These are phyloP conservation scores for Laticauda colubrina DNA, from an alignment of 2,113 vertebrate genomes.

Conservation along the genomic window DNA sequence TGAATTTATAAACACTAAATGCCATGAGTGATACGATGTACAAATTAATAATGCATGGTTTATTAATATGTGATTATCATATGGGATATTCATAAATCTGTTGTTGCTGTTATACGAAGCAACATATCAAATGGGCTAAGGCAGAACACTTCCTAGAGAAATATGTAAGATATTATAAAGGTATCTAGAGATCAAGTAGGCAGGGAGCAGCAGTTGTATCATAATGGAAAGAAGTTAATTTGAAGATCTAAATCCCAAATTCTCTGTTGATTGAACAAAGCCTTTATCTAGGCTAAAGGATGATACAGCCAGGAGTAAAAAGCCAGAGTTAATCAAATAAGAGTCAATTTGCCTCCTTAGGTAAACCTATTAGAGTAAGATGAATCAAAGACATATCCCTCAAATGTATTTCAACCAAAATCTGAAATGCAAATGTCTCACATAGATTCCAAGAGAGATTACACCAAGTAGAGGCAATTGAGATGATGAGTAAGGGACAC, in stretches of 20 bases:
- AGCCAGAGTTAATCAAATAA: background rate
- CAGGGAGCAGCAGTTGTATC: background rate
- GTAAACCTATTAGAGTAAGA: background rate
- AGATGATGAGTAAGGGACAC: background rate
- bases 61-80: background rate
- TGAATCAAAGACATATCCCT: background rate
- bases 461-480: background rate
- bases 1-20: background rate
- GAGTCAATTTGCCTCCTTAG: background rate
- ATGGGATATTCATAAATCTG: background rate
- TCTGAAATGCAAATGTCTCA: background rate
- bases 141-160: background rate
- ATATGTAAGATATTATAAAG: background rate
- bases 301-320: background rate
- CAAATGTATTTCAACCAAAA: background rate
- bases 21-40: background rate
- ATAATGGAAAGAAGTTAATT: background rate
- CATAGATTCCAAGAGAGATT: background rate
- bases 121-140: background rate
- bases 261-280: background rate
- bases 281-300: background rate
- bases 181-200: background rate
- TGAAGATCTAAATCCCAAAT: background rate
- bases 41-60: background rate
- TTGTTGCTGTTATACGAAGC: background rate